phyloP scores from a whole-genome alignment of 1,140 invertebrate genomes.

The Dolichoris vasculosae region DNA sequence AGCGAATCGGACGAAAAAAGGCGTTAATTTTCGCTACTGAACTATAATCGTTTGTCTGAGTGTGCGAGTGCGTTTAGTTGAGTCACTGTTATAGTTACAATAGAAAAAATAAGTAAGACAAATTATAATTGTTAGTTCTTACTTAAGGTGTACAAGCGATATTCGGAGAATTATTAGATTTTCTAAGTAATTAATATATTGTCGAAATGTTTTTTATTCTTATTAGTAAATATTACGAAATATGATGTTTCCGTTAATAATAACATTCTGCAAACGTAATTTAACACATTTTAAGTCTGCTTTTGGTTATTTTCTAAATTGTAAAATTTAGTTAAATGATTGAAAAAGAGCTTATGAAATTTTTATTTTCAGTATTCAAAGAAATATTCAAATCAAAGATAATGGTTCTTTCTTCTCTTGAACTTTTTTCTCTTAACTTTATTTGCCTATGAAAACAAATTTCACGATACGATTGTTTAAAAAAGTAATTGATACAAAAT shows the following conservation, averaged over 20 bases:
- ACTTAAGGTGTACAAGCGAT: background rate
- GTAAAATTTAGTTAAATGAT: background rate
- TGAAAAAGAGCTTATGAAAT: no score
- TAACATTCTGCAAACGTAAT: background rate
- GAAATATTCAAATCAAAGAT: no score
- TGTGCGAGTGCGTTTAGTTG: background rate
- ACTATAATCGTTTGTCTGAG: background rate
- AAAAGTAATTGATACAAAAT: no score
- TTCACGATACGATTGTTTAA: no score
- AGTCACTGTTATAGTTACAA: background rate
- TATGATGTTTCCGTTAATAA: background rate
- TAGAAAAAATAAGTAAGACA: background rate
- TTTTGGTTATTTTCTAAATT: background rate
- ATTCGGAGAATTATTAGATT: background rate
- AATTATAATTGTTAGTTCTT: background rate
- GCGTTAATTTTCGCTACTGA: background rate
- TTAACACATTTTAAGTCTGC: background rate
- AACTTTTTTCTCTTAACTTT: no score
- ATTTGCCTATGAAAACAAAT: no score
- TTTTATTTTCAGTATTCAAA: no score
- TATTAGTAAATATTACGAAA: background rate
- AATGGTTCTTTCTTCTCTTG: no score
- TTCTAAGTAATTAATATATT: background rate
- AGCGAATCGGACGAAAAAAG: background rate
- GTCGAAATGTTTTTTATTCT: background rate